Evolutionary conservation across 2,113 vertebrate species (phyloP).

Genomic region (Scomber scombrus): DNA sequence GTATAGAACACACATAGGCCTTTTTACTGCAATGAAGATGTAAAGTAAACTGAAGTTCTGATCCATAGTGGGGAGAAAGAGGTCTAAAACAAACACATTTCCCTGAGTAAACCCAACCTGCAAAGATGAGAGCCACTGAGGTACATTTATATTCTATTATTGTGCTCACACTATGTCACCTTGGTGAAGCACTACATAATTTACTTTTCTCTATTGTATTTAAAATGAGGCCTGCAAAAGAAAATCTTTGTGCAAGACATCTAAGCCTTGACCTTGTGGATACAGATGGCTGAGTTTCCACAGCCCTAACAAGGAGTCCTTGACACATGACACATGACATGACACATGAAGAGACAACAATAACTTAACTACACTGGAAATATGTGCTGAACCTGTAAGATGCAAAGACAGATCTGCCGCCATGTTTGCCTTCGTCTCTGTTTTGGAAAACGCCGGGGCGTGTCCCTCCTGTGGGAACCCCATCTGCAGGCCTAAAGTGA

Average conservation of each 20-base stretch:
- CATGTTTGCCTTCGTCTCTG: conserved; percentile 57
- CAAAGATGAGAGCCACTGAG: conserved; percentile 39
- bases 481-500: conserved; percentile 75
- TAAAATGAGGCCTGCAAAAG: conserved; percentile 32
- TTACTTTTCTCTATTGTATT: conserved; percentile 49
- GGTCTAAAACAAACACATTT: conserved; percentile 54
- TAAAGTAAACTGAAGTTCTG: conserved; percentile 49
- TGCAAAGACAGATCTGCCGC: conserved; percentile 63
- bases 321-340: conserved; percentile 50
- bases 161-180: conserved; percentile 59
- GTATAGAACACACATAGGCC: conserved; percentile 37
- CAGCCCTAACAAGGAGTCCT: conserved; percentile 57
- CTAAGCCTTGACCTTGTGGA: conserved; percentile 73
- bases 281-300: conserved; percentile 22
- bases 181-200: conserved; percentile 48
- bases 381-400: conserved; percentile 55
- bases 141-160: conserved; percentile 64
- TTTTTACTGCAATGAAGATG: conserved; percentile 15
- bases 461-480: conserved; percentile 77
- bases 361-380: conserved; percentile 35
- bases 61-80: conserved; percentile 12
- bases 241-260: conserved; percentile 63
- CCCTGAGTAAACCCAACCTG: conserved; percentile 21
- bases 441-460: conserved; percentile 70
- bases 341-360: conserved; percentile 55